Base-by-base conservation (phyloP, 2,888 invertebrate genomes). In the Pseudanteris insignis region DNA sequence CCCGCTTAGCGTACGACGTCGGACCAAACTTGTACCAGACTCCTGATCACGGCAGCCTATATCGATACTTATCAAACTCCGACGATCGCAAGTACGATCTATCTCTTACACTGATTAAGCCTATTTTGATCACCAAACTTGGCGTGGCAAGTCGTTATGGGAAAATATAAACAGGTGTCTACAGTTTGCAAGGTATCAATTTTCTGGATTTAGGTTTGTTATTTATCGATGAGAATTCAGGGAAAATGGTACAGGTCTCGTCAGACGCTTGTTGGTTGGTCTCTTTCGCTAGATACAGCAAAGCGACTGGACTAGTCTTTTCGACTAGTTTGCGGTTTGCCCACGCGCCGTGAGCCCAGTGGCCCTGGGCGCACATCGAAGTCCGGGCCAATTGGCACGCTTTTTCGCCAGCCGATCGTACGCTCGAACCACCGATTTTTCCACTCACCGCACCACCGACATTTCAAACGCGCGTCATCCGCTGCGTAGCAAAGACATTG, bases 271-370 rank as follows among this genome's bases (percentile, higher is more conserved):
- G 37, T 48, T 43, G 59, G 50, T 41, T 54, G 41, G 44, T 58
- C 44, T 36, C 50, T 44, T 44, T 73, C 68, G 66, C 67, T 67
- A 66, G 69, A 63, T 65, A 65, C n/a, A 73, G 71, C 73, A 74
- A 69, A 77, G 75, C 77, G 75, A 77, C 76, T 75, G 74, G 76
- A 78, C 77, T 77, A 77, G 78, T 76, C 77, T n/a, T 75, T 59
- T 62, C 71, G 78, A 78, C 78, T 78, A 78, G 78, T 72, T 79
- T 79, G 78, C 79, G 78, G 77, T 77, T 70, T 76, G 75, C 77
- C 74, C 79, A 79, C 76, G 78, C 74, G 76, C 77, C 74, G 70
- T 78, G 73, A 77, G 76, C 77, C 71, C 77, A 74, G 77, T 73
- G 75, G 70, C 69, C 74, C 74, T 74, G 73, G 70, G 69, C 57